Conservation (phyloP, 2,113 vertebrate species). For the Cairina moschata region DNA sequence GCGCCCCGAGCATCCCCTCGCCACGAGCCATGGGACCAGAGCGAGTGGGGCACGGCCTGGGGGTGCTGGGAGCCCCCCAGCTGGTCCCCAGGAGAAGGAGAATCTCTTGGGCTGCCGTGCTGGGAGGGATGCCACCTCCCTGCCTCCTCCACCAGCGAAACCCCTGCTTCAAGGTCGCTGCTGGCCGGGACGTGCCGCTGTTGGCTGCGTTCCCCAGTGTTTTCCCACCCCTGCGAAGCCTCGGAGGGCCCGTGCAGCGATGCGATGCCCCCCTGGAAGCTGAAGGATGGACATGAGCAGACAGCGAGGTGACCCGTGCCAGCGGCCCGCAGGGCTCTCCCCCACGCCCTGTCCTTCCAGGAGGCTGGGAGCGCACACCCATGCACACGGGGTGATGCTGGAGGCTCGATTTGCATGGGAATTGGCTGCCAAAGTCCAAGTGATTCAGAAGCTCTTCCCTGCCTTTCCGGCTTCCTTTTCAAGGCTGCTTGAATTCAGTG, state of each 20-base stretch:
- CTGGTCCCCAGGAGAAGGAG: rapidly evolving
- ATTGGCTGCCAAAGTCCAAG: background rate
- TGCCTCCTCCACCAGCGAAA: background rate
- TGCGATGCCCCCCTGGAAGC: rapidly evolving
- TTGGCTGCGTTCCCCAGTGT: rapidly evolving
- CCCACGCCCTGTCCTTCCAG: rapidly evolving
- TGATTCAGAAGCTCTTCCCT: constrained; percentile 41
- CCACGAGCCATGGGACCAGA: rapidly evolving
- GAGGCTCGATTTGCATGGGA: constrained; percentile 5
- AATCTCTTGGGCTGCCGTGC: background rate
- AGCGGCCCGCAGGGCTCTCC: rapidly evolving
- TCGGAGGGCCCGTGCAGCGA: rapidly evolving
- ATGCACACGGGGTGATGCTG: background rate
- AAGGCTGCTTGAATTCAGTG: constrained; percentile 8
- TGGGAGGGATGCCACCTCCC: no score
- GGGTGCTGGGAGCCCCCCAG: background rate
- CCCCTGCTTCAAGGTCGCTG: rapidly evolving
- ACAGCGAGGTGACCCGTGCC: background rate
- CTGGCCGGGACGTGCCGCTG: rapidly evolving
- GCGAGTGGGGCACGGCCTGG: rapidly evolving
- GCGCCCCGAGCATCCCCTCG: background rate
- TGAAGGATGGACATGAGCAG: background rate
- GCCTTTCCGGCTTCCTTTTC: constrained; percentile 53
- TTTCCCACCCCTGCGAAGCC: background rate
- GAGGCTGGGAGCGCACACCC: background rate